Evolutionary conservation across 2,888 invertebrate species (phyloP), one percentile per base, ranked within the genome.

Genomic region (Drosophila maculinotata): DNA sequence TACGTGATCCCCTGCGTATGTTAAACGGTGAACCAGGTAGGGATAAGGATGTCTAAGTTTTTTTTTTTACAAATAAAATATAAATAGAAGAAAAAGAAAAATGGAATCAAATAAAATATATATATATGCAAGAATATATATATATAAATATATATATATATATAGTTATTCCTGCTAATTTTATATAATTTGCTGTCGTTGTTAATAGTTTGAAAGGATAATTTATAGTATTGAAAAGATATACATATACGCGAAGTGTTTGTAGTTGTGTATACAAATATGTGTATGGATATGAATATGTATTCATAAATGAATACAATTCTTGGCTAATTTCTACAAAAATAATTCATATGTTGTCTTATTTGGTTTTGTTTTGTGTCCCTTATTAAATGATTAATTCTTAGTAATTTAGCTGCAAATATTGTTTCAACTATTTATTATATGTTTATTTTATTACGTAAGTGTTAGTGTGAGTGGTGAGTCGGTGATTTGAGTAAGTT

Each of bases 11-110:
- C 83, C 98, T 95, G 71, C 98, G 95, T 89, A 96, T 93, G 93
- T 97, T 97, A 95, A 98, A 98, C 87, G 98, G 98, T 85, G 98
- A 98, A 88, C 98, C 98, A 89, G 98, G 98, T 91, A 99, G 95
- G 92, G 98, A 98, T 92, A 98, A 94, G 92, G 98, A 98, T 91
- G 97, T 97, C 98, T 98, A 90, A 89, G 87, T 79, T 69, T 58
- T 70, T 58, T 58, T 70, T 80, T 69, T 69, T 69, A 76, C 76
- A 81, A 80, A 85, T 69, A 72, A 79, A 76, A 76, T 69, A 65
- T 74, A 79, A 80, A 76, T 76, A 80, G 79, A 83, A 77, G 79
- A 87, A 83, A 69, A 81, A 73, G 73, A 78, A 82, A 83, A 89
- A 72, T 76, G 63, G 78, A 89, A 81, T 89, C 87, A 89, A 88